A percentile compares a stretch with the other conserved stretches of the same genome.
Conservation (phyloP, 2,888 invertebrate species). For the Torymus texanus region DNA sequence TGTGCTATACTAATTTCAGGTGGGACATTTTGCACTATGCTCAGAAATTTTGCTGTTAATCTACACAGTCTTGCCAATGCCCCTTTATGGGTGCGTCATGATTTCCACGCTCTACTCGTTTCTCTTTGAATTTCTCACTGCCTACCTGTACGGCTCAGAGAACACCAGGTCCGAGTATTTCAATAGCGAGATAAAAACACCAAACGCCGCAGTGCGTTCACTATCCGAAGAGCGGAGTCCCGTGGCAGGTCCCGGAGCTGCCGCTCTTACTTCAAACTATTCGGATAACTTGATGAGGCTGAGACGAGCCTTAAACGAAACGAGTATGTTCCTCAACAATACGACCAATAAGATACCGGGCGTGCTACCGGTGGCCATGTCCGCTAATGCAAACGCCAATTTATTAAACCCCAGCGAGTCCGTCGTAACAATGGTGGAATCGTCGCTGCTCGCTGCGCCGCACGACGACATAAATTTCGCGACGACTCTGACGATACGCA, state of each 20-base stretch:
- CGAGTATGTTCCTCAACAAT: conserved; percentile 19
- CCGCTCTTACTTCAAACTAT: background rate
- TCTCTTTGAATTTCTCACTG: conserved; percentile 81
- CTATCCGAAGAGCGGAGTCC: conserved; percentile 1
- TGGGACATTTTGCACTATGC: conserved; percentile 89
- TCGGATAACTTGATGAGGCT: conserved; percentile 29
- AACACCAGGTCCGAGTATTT: conserved; percentile 36
- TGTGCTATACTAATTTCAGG: conserved; percentile 39
- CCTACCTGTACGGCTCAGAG: conserved; percentile 62
- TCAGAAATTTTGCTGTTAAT: conserved; percentile 92
- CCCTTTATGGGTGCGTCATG: conserved; percentile 88
- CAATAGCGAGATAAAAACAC: background rate
- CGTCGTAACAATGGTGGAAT: background rate
- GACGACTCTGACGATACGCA: conserved; percentile 79
- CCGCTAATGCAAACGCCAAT: conserved; percentile 18
- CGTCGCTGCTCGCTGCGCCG: background rate
- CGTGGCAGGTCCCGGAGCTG: background rate
- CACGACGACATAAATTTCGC: conserved; percentile 64
- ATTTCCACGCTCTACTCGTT: conserved; percentile 90
- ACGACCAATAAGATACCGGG: conserved; percentile 38
- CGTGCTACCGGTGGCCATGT: conserved; percentile 40
- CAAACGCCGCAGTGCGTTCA: background rate
- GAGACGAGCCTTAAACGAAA: conserved; percentile 26
- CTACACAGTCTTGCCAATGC: conserved; percentile 95
- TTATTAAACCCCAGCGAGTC: conserved; percentile 42